Conservation (phyloP, 2,113 vertebrate species). For the Megaceryle maxima region DNA sequence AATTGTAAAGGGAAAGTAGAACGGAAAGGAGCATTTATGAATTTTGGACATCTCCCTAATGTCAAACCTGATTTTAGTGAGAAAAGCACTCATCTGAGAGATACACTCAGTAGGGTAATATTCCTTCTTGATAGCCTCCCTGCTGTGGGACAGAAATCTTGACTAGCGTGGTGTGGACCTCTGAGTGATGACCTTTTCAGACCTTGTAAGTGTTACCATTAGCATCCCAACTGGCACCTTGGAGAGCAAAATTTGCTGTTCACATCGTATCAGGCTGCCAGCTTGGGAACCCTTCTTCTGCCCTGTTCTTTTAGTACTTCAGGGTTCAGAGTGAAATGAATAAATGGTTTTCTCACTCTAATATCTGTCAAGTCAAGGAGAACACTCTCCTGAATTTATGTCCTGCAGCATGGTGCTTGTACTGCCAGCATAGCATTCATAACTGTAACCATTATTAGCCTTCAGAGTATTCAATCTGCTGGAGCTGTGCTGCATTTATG, state of each 20-base stretch:
- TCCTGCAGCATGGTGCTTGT: rapidly evolving
- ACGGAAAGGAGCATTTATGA: not conserved
- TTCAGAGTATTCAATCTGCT: not conserved
- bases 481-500: not conserved
- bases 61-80: not conserved
- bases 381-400: not conserved
- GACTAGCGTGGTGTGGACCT: not conserved
- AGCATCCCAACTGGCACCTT: rapidly evolving
- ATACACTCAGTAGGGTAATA: not conserved
- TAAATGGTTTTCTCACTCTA: not conserved
- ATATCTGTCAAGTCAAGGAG: not conserved
- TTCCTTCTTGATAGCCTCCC: not conserved
- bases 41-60: not conserved
- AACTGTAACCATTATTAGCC: not conserved
- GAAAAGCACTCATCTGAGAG: not conserved
- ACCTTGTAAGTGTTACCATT: not conserved
- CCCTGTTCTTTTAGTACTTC: rapidly evolving
- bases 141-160: not conserved
- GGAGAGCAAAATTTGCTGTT: not conserved
- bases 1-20: not conserved
- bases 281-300: not conserved
- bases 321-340: not conserved
- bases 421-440: not conserved
- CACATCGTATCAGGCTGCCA: rapidly evolving
- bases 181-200: not conserved